phyloP scores from a whole-genome alignment of 2,797 vertebrate species.

The Xiphophorus birchmanni region DNA sequence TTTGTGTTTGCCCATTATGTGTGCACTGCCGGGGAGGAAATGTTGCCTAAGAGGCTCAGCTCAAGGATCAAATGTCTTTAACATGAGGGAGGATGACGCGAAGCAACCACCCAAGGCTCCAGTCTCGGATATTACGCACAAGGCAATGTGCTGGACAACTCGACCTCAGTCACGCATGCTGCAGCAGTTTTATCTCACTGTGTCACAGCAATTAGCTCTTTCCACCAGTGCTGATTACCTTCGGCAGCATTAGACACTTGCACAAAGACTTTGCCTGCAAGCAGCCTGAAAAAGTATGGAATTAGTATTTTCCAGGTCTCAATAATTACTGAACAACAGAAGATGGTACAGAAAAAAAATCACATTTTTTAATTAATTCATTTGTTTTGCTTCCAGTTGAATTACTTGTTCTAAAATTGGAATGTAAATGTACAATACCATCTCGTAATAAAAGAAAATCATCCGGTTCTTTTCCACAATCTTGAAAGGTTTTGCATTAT shows the following conservation, averaged over 20 bases:
- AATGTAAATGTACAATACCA: not conserved
- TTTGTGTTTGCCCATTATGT: constrained; percentile 25
- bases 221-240: constrained; percentile 1
- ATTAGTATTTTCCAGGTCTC: not conserved
- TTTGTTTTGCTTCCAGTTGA: not conserved
- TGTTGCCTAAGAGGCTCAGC: constrained; percentile 33
- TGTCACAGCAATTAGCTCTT: constrained; percentile 10
- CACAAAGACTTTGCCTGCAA: not conserved
- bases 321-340: not conserved
- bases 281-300: not conserved
- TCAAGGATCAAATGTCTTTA: constrained; percentile 48
- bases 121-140: constrained; percentile 6
- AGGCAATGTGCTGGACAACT: not conserved
- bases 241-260: not conserved
- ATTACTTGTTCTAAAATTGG: not conserved
- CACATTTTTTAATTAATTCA: not conserved
- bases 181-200: constrained; percentile 11
- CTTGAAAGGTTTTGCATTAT: not conserved
- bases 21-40: constrained; percentile 33
- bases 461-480: not conserved
- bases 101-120: constrained; percentile 22
- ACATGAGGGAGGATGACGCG: constrained; percentile 18
- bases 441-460: not conserved
- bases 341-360: not conserved
- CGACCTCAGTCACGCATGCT: constrained; percentile 13